Evolutionary conservation across 2,113 vertebrate species (phyloP).

Genomic region (Stictonetta naevosa): DNA sequence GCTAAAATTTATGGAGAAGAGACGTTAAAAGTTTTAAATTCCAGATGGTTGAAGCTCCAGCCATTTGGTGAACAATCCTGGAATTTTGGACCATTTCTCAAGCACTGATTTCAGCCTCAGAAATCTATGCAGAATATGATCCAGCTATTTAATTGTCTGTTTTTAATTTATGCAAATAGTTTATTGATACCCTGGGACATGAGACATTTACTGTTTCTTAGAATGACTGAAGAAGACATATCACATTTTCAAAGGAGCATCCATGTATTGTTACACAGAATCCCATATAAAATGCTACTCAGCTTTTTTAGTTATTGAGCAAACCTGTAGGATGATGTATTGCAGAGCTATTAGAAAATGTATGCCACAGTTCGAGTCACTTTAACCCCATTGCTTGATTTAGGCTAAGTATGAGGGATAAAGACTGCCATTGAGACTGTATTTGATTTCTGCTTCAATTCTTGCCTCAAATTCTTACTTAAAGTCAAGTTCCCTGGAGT

Average conservation of each 20-base stretch:
- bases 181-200: neutral
- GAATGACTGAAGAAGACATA: neutral
- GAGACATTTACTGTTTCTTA: neutral
- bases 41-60: slow-evolving; percentile 60
- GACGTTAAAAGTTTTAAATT: neutral
- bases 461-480: neutral
- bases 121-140: neutral
- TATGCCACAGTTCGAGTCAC: neutral
- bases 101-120: neutral
- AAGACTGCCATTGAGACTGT: neutral
- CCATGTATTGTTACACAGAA: neutral
- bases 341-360: neutral
- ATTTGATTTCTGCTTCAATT: neutral
- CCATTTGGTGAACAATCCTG: slow-evolving; percentile 30
- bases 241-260: neutral
- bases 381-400: neutral
- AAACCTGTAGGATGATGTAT: neutral
- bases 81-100: neutral
- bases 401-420: neutral
- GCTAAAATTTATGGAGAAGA: slow-evolving; percentile 57
- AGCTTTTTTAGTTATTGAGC: neutral
- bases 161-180: neutral
- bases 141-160: neutral
- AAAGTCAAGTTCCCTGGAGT: neutral
- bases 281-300: neutral